Evolutionary conservation across 1,140 invertebrate species (phyloP), one percentile per base, ranked within the genome.

Genomic region (Ips nitidus): DNA sequence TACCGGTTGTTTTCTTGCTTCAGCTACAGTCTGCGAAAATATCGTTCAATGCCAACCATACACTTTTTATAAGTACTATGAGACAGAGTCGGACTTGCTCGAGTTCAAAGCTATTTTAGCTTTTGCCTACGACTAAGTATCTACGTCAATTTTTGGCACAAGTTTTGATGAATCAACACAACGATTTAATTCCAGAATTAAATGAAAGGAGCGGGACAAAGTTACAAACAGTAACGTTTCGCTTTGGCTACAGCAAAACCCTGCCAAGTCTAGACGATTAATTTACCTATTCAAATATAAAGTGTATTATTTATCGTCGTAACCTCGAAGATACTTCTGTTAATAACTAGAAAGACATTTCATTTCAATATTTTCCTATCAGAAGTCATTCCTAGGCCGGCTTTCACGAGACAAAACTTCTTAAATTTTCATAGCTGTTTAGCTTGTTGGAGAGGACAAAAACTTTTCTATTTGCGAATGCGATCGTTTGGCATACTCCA

Each of bases 251-350:
- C 2, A 36, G 36, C 45, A 50, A 50, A 42, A 41, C 40, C 41
- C 42, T 59, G 57, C 57, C 57, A 59, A 59, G 57, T 59, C 57
- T 59, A 42, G 57, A 59, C 57, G 57, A 59, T 59, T 59, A 59
- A 59, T 59, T 41, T 59, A 42, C 57, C 41, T 59, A 39, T 8
- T 41, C 39, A 42, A 41, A 59, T n/a, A 59, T 59, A 59, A 59
- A 59, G 37, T 55, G 37, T 37, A 6, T 22, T 37, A 6, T 22
- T 22, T 22, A 22, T 22, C 22, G 22, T 22, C 22, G 22, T 22
- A 22, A 22, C 22, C 22, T 22, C 22, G 22, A 22, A 22, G 22
- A 22, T 22, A 22, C 22, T 22, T 22, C 22, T 22, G 22, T 22
- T 22, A 22, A 22, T 22, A 22, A 22, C 22, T 22, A 22, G 22